Percentiles rank a stretch among this genome's conserved stretches.
Evolutionary conservation across 1,140 invertebrate species (phyloP).

Genomic region (Cyclargus thomasi): DNA sequence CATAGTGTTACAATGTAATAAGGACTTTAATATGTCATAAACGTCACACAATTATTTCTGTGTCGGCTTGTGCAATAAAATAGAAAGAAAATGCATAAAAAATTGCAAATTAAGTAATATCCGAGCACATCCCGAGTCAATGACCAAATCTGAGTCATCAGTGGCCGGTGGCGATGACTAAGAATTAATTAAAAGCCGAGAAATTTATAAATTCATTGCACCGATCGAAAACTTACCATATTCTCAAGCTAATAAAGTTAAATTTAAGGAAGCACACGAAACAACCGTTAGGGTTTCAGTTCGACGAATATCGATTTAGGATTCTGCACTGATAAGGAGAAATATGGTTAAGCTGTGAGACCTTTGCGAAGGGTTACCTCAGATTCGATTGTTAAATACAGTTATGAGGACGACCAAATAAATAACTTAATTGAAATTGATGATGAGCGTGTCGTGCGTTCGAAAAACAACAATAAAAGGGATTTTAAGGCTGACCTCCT

Average conservation of each 20-base stretch:
- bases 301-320: slow-evolving; percentile 52
- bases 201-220: slow-evolving; percentile 46
- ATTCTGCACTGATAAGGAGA: slow-evolving; percentile 26
- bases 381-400: background rate
- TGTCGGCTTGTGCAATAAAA: background rate
- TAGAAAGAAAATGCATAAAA: slow-evolving; percentile 11
- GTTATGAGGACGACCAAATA: background rate
- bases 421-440: background rate
- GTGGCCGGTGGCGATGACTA: slow-evolving; percentile 62
- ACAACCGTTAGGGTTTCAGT: slow-evolving; percentile 46
- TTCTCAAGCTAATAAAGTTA: slow-evolving; percentile 31
- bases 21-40: background rate
- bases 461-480: background rate
- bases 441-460: background rate
- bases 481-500: background rate
- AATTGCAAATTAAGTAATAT: slow-evolving; percentile 22
- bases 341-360: slow-evolving; percentile 15
- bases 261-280: slow-evolving; percentile 27
- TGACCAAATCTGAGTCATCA: slow-evolving; percentile 50
- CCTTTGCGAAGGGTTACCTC: background rate
- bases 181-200: slow-evolving; percentile 60
- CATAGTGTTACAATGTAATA: no score
- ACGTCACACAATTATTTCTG: background rate
- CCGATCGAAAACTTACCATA: slow-evolving; percentile 31
- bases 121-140: slow-evolving; percentile 32